phyloP scores from a whole-genome alignment of 1,140 invertebrate genomes.

The Philaenus spumarius region DNA sequence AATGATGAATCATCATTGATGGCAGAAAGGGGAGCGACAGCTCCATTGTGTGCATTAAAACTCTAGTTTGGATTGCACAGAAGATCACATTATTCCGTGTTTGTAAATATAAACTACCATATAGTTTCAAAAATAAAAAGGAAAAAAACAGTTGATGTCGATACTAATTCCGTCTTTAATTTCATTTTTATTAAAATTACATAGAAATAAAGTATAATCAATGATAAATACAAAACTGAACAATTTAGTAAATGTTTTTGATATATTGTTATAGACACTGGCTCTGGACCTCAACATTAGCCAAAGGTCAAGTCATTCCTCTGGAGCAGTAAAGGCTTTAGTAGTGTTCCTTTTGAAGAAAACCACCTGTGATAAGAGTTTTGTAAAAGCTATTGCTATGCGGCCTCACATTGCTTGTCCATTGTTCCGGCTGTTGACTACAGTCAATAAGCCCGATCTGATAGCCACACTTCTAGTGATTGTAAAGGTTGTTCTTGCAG shows the following conservation, averaged over 20 bases:
- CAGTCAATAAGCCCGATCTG: background rate
- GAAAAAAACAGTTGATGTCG: too few species aligned
- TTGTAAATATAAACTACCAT: too few species aligned
- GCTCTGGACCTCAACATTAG: conserved; percentile 12
- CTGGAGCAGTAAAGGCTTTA: conserved; percentile 12
- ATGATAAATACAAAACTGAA: background rate
- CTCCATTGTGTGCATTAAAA: too few species aligned
- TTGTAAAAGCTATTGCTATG: conserved; percentile 7
- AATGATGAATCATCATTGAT: too few species aligned
- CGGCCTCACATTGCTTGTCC: conserved; percentile 22
- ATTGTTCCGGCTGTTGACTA: conserved; percentile 22
- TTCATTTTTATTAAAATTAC: too few species aligned
- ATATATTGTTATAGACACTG: conserved; percentile 19
- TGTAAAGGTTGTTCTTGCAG: background rate
- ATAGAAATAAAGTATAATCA: too few species aligned
- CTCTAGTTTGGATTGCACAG: too few species aligned
- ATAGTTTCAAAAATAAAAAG: too few species aligned
- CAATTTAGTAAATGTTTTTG: background rate
- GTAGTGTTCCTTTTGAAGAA: conserved; percentile 16
- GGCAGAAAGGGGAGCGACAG: too few species aligned
- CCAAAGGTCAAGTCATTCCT: background rate
- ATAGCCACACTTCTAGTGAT: conserved; percentile 2
- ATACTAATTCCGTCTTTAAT: too few species aligned
- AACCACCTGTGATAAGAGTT: conserved; percentile 11
- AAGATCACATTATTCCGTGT: too few species aligned